phyloP scores from a whole-genome alignment of 2,113 vertebrate species.

The Chlorocebus sabaeus region DNA sequence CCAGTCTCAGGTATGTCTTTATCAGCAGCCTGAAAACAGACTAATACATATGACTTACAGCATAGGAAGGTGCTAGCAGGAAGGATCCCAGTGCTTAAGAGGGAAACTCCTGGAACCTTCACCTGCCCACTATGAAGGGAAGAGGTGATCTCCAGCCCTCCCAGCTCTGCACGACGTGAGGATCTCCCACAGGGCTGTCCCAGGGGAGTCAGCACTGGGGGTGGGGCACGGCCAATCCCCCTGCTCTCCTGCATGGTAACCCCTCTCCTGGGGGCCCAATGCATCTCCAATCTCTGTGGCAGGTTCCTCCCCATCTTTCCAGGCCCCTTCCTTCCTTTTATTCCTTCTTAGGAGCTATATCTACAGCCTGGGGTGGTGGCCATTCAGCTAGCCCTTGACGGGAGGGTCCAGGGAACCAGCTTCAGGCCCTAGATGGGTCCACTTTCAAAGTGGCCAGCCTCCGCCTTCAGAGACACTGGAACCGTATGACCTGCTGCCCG shows the following conservation, averaged over 20 bases:
- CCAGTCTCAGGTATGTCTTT: too few relatives aligned
- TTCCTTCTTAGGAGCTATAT: not conserved
- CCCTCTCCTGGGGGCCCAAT: too few relatives aligned
- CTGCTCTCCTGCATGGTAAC: rapidly evolving
- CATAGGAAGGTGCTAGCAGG: not conserved
- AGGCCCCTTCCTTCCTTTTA: not conserved
- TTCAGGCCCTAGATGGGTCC: not conserved
- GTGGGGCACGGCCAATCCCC: rapidly evolving
- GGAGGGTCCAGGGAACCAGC: not conserved
- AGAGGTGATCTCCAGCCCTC: not conserved
- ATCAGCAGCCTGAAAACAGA: too few relatives aligned
- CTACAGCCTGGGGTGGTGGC: not conserved
- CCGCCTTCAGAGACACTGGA: not conserved
- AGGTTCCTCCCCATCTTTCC: not conserved
- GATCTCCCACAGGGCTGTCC: not conserved
- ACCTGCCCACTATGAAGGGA: too few relatives aligned
- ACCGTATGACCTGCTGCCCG: not conserved
- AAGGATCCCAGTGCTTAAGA: not conserved
- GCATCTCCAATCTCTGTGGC: not conserved
- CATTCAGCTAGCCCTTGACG: not conserved
- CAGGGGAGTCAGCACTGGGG: not conserved
- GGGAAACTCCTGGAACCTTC: too few relatives aligned
- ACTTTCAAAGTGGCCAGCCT: not conserved
- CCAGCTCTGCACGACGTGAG: not conserved
- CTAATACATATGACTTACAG: too few relatives aligned